phyloP scores from a whole-genome alignment of 2,797 vertebrate genomes.

The Hybognathus amarus region DNA sequence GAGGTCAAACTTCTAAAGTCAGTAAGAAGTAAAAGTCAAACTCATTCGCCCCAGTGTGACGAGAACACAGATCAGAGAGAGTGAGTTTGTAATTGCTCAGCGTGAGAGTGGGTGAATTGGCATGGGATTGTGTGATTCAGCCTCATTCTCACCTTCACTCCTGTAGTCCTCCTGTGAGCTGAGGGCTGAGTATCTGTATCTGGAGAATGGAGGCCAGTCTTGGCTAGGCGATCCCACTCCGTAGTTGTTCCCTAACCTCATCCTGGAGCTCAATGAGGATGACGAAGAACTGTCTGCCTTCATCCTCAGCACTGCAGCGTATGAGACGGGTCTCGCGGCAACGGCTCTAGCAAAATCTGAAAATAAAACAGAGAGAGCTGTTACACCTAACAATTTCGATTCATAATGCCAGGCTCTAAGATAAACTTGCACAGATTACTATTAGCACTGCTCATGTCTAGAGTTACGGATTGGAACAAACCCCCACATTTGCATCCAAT shows the following conservation, averaged over 20 bases:
- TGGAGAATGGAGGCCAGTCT: conserved; percentile 80
- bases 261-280: conserved; percentile 78
- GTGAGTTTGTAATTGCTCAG: conserved; percentile 10
- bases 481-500: neutral
- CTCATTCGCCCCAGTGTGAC: neutral
- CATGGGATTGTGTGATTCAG: neutral
- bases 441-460: neutral
- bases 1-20: conserved; percentile 20
- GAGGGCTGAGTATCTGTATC: conserved; percentile 80
- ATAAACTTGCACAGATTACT: neutral
- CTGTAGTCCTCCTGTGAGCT: conserved; percentile 86
- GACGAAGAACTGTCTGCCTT: conserved; percentile 84
- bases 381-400: neutral
- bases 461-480: neutral
- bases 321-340: conserved; percentile 83
- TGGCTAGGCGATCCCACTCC: conserved; percentile 70
- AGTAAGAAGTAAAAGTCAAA: conserved; percentile 1
- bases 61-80: neutral
- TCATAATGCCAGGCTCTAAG: neutral
- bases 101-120: neutral
- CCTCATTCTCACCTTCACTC: conserved; percentile 82
- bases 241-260: conserved; percentile 79
- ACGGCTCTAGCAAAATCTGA: conserved; percentile 84
- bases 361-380: conserved; percentile 14
- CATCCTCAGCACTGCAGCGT: conserved; percentile 88